Evolutionary conservation across 2,888 invertebrate genomes (phyloP), one percentile per base, ranked within the genome.

Genomic region (Coremacera marginata): DNA sequence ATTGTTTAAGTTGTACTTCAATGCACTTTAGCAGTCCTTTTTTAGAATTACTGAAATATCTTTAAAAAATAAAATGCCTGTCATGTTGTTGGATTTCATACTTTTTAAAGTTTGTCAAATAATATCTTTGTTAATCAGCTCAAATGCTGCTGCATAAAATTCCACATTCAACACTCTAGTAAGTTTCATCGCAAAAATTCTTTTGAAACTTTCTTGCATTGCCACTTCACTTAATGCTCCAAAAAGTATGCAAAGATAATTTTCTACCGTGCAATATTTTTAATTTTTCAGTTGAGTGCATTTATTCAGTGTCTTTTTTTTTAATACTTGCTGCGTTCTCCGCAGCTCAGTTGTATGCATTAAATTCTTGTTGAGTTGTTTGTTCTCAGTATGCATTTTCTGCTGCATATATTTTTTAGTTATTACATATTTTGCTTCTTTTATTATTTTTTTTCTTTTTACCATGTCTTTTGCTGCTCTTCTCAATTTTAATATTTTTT

Each of bases 271-370:
- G 65, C 71, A 76, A 76, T 65, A 34, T 55, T 76, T 76, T 71
- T 65, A 76, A 76, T 76, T 76, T 76, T 68, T 65, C 71, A 76
- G 57, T 71, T 76, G 71, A 76, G 67, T 55, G 70, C 31, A 22
- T 22, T n/a, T 63, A 14, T n/a, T 44, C 11, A 2, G 4, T 11
- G 1, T 44, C n/a, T 44, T 11, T 44, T 44, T 44, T 1, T 44
- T 44, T 11, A 44, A 44, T 44, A 44, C 44, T 44, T 11, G 34
- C 22, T 31, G 31, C 63, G 14, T 60, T 60, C 31, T 37, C 27
- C 16, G 9, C 34, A 57, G 75, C 75, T 70, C 37, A 49, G 60
- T 60, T 68, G 49, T 62, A 70, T 70, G 70, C 75, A 70, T 70
- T 72, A 72, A 62, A 62, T 72, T 70, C 22, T 71, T 37, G 14